Base-by-base conservation (phyloP, 1,140 invertebrate genomes). In the Ectropis grisescens region DNA sequence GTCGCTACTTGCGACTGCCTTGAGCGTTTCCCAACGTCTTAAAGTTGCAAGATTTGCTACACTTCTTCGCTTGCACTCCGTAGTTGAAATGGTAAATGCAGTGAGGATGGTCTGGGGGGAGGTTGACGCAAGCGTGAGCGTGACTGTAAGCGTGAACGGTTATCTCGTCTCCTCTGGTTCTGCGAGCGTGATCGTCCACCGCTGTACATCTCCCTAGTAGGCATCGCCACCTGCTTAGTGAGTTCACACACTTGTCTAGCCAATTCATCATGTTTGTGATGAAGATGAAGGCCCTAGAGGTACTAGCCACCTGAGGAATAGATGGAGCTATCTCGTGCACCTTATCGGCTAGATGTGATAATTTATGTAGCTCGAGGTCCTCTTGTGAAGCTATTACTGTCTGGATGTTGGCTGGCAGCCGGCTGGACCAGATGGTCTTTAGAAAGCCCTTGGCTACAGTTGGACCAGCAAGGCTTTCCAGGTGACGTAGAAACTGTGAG, bases 1-100 rank as follows among this genome's bases (percentile, higher is more conserved):
- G 49, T 41, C 50, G 50, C 44, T 41, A 48, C 25, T 55, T 39
- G 25, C 49, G 57, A 41, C 42, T 32, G 38, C 44, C 38, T 29
- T 27, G 16, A 9, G 19, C 30, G 48, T 56, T 55, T 55, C 32
- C 40, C 47, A 41, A 29, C 22, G 26, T 3, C n/a, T 30, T 23
- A n/a, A 32, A 58, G 8, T 2, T 38, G 29, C 47, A 54, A 1
- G 47, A 50, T 15, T 43, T 13, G 2, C 13, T 37, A 13, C 55
- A 55, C 13, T 53, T 49, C 1, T 25, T 38, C 9, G 49, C 43
- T 6, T 44, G 44, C 1, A 11, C 27, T 1, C 41, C 47, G 13
- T 27, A 50, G 4, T 13, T 52, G 11, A 29, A 53, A 19, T 58
- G 54, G 15, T 58, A 58, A 11, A 37, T 48, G 28, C 42, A 57